Percentiles rank a stretch among this genome's conserved stretches.
phyloP scores from a whole-genome alignment of 2,888 invertebrate species.

The Aelia acuminata region DNA sequence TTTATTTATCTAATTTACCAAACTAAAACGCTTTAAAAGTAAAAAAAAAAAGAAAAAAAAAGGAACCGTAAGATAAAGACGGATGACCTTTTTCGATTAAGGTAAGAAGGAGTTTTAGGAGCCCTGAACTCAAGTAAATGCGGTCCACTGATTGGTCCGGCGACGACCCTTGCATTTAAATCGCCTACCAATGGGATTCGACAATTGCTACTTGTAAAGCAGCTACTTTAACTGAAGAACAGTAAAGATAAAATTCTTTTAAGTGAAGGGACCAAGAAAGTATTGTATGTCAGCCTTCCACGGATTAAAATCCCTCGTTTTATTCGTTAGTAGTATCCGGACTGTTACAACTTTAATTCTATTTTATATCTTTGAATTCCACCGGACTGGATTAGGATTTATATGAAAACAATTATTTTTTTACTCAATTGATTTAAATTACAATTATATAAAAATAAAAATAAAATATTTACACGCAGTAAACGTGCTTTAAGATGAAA shows the following conservation, averaged over 20 bases:
- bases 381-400: no score
- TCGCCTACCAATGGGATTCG: not conserved
- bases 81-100: constrained; percentile 14
- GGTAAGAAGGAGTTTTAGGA: not conserved
- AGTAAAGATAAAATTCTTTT: not conserved
- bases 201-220: not conserved
- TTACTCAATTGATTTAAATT: no score
- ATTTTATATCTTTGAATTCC: no score
- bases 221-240: not conserved
- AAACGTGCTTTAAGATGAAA: no score
- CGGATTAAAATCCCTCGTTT: no score
- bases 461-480: no score
- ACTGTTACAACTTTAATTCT: no score
- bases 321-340: no score
- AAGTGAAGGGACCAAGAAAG: not conserved
- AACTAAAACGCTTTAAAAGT: not conserved
- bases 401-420: no score
- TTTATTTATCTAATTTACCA: not conserved
- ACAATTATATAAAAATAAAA: no score
- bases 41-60: not conserved
- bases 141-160: not conserved
- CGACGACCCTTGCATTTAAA: not conserved
- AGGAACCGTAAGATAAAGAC: not conserved
- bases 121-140: not conserved
- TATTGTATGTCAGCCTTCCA: no score